Evolutionary conservation across 2,113 vertebrate genomes (phyloP).

Genomic region (Xiphorhynchus elegans): DNA sequence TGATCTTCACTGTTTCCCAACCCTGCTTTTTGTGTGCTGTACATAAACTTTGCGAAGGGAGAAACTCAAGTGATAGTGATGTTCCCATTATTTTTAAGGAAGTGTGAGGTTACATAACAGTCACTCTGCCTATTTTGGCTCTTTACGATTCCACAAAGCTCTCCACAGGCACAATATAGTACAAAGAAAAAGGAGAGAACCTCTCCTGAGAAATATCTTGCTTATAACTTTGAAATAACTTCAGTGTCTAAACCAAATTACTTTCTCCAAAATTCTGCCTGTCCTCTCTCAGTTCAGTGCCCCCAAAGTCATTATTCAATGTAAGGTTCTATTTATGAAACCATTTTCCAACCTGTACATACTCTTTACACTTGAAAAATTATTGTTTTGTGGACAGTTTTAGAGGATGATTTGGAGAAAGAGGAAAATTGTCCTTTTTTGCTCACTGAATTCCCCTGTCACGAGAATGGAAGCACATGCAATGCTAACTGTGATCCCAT

Average conservation of each 20-base stretch:
- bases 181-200: slow-evolving; percentile 24
- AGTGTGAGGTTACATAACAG: slow-evolving; percentile 50
- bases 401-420: not conserved
- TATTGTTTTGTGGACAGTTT: slow-evolving; percentile 52
- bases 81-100: slow-evolving; percentile 60
- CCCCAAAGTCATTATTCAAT: slow-evolving; percentile 57
- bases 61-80: not conserved
- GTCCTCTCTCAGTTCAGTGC: slow-evolving; percentile 51
- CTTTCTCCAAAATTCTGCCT: slow-evolving; percentile 43
- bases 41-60: not conserved
- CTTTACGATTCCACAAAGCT: slow-evolving; percentile 21
- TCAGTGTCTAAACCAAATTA: slow-evolving; percentile 65
- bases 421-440: slow-evolving; percentile 59
- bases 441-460: slow-evolving; percentile 20
- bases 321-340: slow-evolving; percentile 58
- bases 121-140: slow-evolving; percentile 63
- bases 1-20: not conserved
- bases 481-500: slow-evolving; percentile 2
- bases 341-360: slow-evolving; percentile 24
- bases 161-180: slow-evolving; percentile 15
- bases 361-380: slow-evolving; percentile 54
- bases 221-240: slow-evolving; percentile 71
- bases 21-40: not conserved
- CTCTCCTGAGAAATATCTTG: slow-evolving; percentile 62
- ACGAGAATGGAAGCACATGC: not conserved